Evolutionary conservation across 2,888 invertebrate genomes (phyloP).

Genomic region (Stramonita haemastoma): DNA sequence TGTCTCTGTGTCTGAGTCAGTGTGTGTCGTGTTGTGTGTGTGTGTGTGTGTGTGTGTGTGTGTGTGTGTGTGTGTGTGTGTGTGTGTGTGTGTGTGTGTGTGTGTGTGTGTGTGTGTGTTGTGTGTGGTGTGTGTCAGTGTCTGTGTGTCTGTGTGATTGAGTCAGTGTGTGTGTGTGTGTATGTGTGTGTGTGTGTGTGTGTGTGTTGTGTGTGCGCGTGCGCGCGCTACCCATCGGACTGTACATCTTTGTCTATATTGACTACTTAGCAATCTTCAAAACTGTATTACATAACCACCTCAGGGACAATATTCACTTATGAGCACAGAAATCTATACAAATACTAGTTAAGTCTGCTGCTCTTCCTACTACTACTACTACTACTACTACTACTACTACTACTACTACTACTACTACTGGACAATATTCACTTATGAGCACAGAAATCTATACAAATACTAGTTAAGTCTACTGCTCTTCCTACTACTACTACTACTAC

Average conservation of each 20-base stretch:
- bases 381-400: no score
- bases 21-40: no score
- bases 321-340: background rate
- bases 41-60: no score
- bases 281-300: background rate
- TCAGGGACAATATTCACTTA: background rate
- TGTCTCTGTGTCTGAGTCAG: no score
- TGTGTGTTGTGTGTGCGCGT: no score
- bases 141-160: background rate
- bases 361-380: background rate
- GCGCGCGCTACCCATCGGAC: no score
- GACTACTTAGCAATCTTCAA: no score
- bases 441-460: background rate
- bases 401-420: no score
- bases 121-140: no score
- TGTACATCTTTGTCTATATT: no score
- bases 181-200: background rate
- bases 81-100: slow-evolving; percentile 10
- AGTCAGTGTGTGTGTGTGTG: background rate
- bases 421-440: background rate
- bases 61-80: background rate
- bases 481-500: no score
- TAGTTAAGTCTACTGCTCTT: background rate
- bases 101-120: background rate
- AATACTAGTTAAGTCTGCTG: background rate